Conservation (phyloP, 2,888 invertebrate genomes). For the Leucophenga montana region DNA sequence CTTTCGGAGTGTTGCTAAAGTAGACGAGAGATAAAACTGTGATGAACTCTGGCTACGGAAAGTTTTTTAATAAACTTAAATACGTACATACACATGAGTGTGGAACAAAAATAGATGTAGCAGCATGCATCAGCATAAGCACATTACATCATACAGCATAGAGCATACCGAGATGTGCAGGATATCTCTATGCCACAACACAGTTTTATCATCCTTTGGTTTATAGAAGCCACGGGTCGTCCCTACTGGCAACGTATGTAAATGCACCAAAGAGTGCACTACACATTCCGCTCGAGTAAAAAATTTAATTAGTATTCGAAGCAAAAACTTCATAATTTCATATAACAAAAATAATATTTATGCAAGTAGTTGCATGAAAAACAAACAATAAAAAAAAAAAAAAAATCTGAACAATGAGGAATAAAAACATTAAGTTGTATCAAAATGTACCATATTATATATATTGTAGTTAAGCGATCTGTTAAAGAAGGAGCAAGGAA, state of each 20-base stretch:
- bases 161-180: no score
- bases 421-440: conserved; percentile 1
- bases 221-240: neutral
- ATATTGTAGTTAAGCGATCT: no score
- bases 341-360: conserved; percentile 12
- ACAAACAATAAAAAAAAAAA: neutral
- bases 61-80: conserved; percentile 35
- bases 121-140: no score
- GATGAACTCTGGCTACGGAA: conserved; percentile 20
- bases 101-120: no score
- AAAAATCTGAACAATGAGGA: neutral
- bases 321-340: conserved; percentile 12
- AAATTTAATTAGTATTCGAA: conserved; percentile 27
- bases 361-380: neutral
- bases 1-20: neutral
- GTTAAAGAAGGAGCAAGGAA: no score
- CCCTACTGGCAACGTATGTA: neutral
- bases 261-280: neutral
- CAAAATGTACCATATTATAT: no score
- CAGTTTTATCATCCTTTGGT: no score
- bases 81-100: neutral
- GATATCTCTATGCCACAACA: no score
- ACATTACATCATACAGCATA: no score
- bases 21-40: neutral
- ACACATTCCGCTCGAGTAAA: conserved; percentile 8